These are phyloP conservation scores for Slavum lentiscoides DNA, from an alignment of 2,888 invertebrate genomes.

Conservation along the genomic window DNA sequence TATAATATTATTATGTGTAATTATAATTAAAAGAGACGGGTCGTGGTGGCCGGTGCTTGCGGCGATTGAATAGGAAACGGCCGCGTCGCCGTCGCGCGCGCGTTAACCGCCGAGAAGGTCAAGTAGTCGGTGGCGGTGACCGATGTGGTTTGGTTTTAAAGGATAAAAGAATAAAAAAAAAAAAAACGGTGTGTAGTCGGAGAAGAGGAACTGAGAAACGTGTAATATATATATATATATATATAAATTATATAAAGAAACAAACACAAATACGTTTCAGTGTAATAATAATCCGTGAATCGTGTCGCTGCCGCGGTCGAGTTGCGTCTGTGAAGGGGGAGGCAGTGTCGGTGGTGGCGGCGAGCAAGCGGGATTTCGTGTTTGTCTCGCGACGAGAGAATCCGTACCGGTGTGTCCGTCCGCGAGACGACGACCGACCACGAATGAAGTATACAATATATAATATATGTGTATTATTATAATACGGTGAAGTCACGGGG, in stretches of 20 bases:
- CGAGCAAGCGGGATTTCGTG: conserved; percentile 1
- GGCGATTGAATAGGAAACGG: conserved; percentile 13
- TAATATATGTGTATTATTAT: too few species aligned
- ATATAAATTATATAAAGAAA: too few species aligned
- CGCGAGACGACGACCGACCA: not conserved
- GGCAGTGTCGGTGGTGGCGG: not conserved
- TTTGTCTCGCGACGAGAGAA: conserved; percentile 1
- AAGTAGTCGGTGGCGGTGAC: not conserved
- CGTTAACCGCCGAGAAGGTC: conserved; percentile 25
- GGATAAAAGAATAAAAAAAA: not conserved
- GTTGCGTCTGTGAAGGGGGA: not conserved
- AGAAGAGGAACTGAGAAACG: too few species aligned
- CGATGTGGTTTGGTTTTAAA: not conserved
- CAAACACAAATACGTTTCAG: too few species aligned
- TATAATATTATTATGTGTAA: too few species aligned
- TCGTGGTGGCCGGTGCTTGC: too few species aligned
- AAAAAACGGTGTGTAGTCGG: not conserved
- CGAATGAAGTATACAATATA: too few species aligned
- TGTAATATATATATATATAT: too few species aligned
- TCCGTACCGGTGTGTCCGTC: conserved; percentile 14
- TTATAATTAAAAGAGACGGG: too few species aligned
- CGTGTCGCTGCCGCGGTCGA: too few species aligned
- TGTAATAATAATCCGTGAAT: too few species aligned
- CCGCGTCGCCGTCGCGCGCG: not conserved
- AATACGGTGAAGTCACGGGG: not conserved